Base-by-base conservation (phyloP, 2,888 invertebrate species). In the Octonoba sinensis region DNA sequence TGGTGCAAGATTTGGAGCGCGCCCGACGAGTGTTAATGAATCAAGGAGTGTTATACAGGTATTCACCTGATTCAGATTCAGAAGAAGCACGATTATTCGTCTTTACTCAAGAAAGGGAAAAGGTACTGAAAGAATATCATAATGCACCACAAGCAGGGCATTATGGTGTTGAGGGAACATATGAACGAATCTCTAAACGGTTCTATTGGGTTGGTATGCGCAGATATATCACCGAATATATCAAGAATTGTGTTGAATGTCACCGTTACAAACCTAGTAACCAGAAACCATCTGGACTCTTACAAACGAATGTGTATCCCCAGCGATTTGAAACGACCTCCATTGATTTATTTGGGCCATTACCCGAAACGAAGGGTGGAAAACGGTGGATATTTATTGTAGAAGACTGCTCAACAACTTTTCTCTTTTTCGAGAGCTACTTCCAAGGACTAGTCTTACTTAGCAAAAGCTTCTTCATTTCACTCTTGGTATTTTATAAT, bases 91-190 rank as follows among this genome's bases (percentile, higher is more conserved):
- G 67, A 65, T 3, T 75, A 24, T 27, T 67, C 3, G 27, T 66
- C 15, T 67, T 36, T n/a, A 6, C 8, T 12, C 16, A 16, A 2
- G 54, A 76, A 27, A 8, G 73, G n/a, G n/a, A n/a, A n/a, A n/a
- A 4, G 66, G 24, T 57, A 20, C 57, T 57, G 4, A 18, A 69
- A 15, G 49, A 75, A 20, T 56, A 69, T n/a, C 86, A 85, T 59
- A 84, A 85, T 71, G 73, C 56, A 1, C 77, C 83, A 11, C 62
- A 64, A 3, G 64, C 73, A 15, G 77, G 73, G 47, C 84, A 84
- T 65, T 71, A 70, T 44, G 83, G 83, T 15, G 64, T 22, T 8
- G 65, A 71, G 22, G 67, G 62, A 60, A 79, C 73, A 11, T 82
- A 56, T 24, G 0, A 74, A 2, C 24, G 54, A 65, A 72, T 82